A percentile compares a stretch with the other conserved stretches of the same genome.
phyloP scores from a whole-genome alignment of 2,888 invertebrate species.

The Thymelicus sylvestris region DNA sequence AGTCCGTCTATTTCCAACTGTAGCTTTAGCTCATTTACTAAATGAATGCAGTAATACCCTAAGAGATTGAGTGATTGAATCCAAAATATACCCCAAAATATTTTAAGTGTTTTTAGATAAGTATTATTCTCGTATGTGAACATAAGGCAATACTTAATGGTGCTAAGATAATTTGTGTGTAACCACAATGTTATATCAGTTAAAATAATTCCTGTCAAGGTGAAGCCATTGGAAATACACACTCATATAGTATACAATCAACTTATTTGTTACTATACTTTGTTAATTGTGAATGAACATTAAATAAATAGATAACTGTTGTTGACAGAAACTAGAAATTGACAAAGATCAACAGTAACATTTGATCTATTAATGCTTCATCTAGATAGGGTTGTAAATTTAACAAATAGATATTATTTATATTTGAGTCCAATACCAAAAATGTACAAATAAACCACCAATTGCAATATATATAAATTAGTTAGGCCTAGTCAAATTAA shows the following conservation, averaged over 20 bases:
- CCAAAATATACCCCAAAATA: constrained; percentile 33
- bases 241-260: too few species aligned
- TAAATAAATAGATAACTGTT: too few species aligned
- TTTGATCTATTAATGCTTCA: background rate
- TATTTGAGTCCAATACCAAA: constrained; percentile 73
- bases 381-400: constrained; percentile 1
- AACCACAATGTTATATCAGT: constrained; percentile 39
- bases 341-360: too few species aligned
- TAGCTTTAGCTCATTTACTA: too few species aligned
- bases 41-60: constrained; percentile 14
- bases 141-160: constrained; percentile 42
- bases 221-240: background rate
- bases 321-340: too few species aligned
- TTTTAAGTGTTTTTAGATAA: constrained; percentile 26
- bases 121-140: constrained; percentile 22
- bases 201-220: constrained; percentile 9
- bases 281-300: too few species aligned
- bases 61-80: constrained; percentile 13
- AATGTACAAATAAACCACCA: constrained; percentile 76
- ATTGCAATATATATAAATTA: constrained; percentile 62
- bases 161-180: constrained; percentile 49
- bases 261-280: too few species aligned
- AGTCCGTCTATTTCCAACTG: background rate
- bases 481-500: constrained; percentile 72
- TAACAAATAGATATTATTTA: constrained; percentile 46